Evolutionary conservation across 2,113 vertebrate species (phyloP), one percentile per base, ranked within the genome.

Genomic region (Vulpes vulpes): DNA sequence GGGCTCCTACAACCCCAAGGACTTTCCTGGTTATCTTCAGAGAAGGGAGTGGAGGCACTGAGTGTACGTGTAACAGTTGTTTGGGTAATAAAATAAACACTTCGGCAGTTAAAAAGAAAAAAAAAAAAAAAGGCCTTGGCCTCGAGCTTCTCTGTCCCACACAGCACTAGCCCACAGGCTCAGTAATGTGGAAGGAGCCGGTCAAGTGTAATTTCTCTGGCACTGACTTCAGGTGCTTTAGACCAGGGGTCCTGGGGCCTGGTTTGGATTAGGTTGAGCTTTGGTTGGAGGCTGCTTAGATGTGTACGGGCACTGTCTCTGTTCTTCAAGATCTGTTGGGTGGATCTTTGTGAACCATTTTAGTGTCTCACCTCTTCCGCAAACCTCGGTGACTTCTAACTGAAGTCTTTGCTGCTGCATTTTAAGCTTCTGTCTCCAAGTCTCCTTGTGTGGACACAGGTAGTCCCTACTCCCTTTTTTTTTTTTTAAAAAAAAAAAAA

Each of bases 51-150:
- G 53, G 57, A 94, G 79, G 71, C 51, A 35, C 65, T 79, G 62
- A 73, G 64, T 71, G 38, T 89, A 43, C 80, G 64, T 71, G 11
- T 95, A 55, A n/a, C 16, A 25, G 0, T 89, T 93, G 79, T 60
- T 92, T 96, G 64, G 64, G 64, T 90, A 98, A 98, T 98, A 97
- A 98, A 97, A 89, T 30, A 88, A 91, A 89, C 8, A 17, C 88
- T 95, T 95, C 86, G 35, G 43, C 83, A 67, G 7, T 95, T 81
- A 55, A 35, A 35, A 35, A 35, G 2, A 35, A 35, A 35, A 35
- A 35, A 35, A 35, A 35, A 35, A 35, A 35, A 35, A 35, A 35
- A 35, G 35, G 35, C 35, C 35, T 35, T 35, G 35, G 35, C 35
- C 35, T 35, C 35, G 35, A 35, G 35, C 35, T 35, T 35, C 35